Evolutionary conservation across 2,888 invertebrate species (phyloP).

Genomic region (Omphaloscelis lunosa): DNA sequence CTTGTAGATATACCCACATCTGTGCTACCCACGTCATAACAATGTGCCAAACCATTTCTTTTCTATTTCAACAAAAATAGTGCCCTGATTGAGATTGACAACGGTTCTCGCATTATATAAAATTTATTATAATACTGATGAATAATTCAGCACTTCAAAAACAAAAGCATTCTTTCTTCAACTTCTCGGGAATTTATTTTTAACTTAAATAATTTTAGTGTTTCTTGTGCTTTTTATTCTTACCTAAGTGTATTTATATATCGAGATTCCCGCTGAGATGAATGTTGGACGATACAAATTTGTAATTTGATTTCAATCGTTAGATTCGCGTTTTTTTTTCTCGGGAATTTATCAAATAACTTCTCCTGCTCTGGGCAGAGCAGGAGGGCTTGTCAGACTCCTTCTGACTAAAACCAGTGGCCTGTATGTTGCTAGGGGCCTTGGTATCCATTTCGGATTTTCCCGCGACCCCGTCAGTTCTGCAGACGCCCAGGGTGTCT

Average conservation of each 20-base stretch:
- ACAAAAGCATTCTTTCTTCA: too few species aligned
- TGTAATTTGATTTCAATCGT: neutral
- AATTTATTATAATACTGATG: conserved; percentile 29
- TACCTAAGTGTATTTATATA: neutral
- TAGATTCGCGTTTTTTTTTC: too few species aligned
- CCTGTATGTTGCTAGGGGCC: too few species aligned
- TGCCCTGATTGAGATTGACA: conserved; percentile 63
- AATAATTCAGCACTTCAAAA: conserved; percentile 20
- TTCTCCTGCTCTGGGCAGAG: too few species aligned
- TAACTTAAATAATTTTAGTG: neutral
- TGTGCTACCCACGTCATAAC: conserved; percentile 49
- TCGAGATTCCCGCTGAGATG: neutral
- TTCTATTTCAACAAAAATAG: conserved; percentile 38
- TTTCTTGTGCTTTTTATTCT: neutral
- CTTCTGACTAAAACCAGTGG: too few species aligned
- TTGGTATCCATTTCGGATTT: too few species aligned
- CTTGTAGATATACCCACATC: conserved; percentile 23
- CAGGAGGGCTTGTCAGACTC: too few species aligned
- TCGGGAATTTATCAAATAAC: too few species aligned
- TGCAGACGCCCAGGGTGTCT: too few species aligned
- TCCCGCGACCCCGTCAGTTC: too few species aligned
- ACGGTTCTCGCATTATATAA: conserved; percentile 46
- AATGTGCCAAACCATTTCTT: conserved; percentile 43
- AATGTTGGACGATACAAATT: neutral
- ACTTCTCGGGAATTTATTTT: neutral